Evolutionary conservation across 2,888 invertebrate genomes (phyloP), one percentile per base, ranked within the genome.

Genomic region (Oscheius sp.): DNA sequence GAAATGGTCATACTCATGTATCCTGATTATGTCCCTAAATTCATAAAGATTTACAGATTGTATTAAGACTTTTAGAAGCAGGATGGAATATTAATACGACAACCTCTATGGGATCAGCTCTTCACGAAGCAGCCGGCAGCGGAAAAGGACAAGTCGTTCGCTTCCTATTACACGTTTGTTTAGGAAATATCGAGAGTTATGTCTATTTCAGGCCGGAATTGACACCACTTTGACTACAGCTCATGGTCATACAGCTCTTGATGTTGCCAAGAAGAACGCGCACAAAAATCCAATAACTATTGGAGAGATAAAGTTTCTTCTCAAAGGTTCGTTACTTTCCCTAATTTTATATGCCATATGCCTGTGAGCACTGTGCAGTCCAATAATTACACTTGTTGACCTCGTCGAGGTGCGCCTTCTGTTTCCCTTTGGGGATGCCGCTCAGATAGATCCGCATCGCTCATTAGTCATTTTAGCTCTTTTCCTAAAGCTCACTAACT

Each of bases 71-170:
- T 68, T 79, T 90, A 35, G 88, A 89, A 71, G 86, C 88, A 55
- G 90, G 90, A 13, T 89, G 90, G 81, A 89, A 90, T 78, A 88
- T 91, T 52, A 90, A 90, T 83, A 79, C 89, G 43, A 80, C 84
- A 7, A 90, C 90, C 0, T 81, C 88, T 16, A 85, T 88, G 64
- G 91, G 91, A 23, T 90, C 90, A 0, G 89, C 89, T 72, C 85
- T 91, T 16, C 91, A 91, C 77, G 90, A 90, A 76, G 90, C 90
- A 1, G 89, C 90, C 16, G 83, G 88, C 52, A 88, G 86, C 79
- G 90, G 90, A 18, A 89, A 89, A 81, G 85, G 88, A 7, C 90
- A 90, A 72, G 89, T 89, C 21, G 90, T 90, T 52, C 87, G 88
- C 71, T 84, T 90, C 52, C 86, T 91, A 18, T 69, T 88, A 6